A percentile compares a stretch with the other conserved stretches of the same genome.
Evolutionary conservation across 37 sponge, comb jelly and placozoan species (phyloP).

Genomic region (Diacarnus erythraeanus): DNA sequence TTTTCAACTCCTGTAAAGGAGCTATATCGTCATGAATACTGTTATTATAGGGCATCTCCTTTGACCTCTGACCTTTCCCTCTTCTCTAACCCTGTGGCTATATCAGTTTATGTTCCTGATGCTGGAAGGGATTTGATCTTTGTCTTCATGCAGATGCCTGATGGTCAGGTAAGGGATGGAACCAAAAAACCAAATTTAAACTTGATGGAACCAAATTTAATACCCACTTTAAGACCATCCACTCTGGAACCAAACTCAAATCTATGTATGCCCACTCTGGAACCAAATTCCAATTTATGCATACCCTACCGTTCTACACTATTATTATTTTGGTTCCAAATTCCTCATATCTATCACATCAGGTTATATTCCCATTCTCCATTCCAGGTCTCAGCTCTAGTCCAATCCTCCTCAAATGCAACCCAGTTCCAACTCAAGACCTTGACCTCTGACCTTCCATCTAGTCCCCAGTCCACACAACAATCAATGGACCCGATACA

Average conservation of each 20-base stretch:
- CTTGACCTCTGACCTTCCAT: conserved; percentile 11
- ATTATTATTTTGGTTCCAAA: too few relatives aligned
- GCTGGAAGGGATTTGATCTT: not conserved
- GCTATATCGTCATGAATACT: too few relatives aligned
- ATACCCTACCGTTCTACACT: not conserved
- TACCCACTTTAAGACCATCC: too few relatives aligned
- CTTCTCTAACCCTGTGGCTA: conserved; percentile 33
- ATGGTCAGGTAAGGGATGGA: conserved; percentile 51
- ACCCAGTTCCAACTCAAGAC: not conserved
- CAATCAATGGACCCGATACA: conserved; percentile 26
- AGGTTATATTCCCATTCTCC: not conserved
- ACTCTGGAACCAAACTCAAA: too few relatives aligned
- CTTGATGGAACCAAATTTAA: too few relatives aligned
- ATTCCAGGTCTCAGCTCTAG: conserved; percentile 4
- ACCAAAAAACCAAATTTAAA: too few relatives aligned
- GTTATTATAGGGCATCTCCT: not conserved
- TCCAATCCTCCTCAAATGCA: not conserved
- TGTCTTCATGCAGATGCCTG: conserved; percentile 10
- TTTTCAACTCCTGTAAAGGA: too few relatives aligned
- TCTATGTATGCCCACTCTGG: not conserved
- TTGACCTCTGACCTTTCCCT: not conserved
- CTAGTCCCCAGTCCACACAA: not conserved
- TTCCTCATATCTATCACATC: too few relatives aligned
- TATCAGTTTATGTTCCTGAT: not conserved
- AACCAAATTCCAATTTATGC: not conserved